Evolutionary conservation across 2,888 invertebrate species (phyloP).

Genomic region (Acanthosepion pharaonis): DNA sequence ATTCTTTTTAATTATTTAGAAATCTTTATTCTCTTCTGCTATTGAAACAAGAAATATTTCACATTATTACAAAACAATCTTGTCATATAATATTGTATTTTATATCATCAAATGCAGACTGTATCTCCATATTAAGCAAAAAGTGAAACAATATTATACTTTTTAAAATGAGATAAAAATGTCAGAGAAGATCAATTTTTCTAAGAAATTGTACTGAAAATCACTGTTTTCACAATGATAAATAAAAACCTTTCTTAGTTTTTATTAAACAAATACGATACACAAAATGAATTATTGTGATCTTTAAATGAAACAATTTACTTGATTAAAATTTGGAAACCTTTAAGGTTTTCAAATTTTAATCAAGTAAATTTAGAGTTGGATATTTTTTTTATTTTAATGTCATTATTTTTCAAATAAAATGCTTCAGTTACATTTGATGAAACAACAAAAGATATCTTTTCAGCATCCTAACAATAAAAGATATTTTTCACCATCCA

Average conservation of each 20-base stretch:
- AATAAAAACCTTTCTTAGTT: not conserved
- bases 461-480: too few species aligned
- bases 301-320: not conserved
- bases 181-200: not conserved
- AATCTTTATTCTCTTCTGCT: not conserved
- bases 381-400: not conserved
- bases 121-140: not conserved
- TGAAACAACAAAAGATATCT: too few species aligned
- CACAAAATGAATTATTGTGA: not conserved
- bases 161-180: not conserved
- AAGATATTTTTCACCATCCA: too few species aligned
- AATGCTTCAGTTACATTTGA: not conserved
- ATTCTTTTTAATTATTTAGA: not conserved
- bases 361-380: not conserved
- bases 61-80: not conserved
- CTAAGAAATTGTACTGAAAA: not conserved
- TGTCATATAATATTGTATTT: not conserved
- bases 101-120: not conserved
- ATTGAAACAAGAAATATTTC: not conserved
- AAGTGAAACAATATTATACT: not conserved
- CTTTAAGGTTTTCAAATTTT: too few species aligned
- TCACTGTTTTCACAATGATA: not conserved
- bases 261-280: not conserved
- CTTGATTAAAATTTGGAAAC: not conserved
- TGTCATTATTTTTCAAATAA: not conserved